Percentiles rank a stretch among this genome's conserved stretches.
These are phyloP conservation scores for Callithrix jacchus DNA, from an alignment of 2,113 vertebrate genomes.

Conservation along the genomic window DNA sequence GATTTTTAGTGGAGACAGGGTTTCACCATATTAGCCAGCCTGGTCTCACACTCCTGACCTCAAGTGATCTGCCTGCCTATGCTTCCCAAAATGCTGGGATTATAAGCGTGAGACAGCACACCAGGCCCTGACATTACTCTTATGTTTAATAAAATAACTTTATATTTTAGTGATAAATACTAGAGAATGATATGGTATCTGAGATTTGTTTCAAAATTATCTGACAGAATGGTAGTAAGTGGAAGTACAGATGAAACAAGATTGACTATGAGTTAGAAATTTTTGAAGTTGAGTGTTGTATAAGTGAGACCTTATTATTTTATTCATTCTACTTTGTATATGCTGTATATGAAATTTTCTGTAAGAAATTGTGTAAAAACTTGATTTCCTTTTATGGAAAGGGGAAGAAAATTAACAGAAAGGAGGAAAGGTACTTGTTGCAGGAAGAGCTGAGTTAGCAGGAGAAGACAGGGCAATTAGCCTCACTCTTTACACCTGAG, in stretches of 20 bases:
- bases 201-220: not conserved
- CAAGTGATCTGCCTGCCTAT: too few species aligned
- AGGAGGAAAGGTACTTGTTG: not conserved
- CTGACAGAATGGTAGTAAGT: not conserved
- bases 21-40: too few species aligned
- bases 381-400: slow-evolving; percentile 1
- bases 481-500: not conserved
- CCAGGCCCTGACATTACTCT: not conserved
- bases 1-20: too few species aligned
- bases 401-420: not conserved
- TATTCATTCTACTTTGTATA: not conserved
- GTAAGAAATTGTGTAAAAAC: not conserved
- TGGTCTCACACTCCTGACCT: too few species aligned
- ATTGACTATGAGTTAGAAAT: not conserved
- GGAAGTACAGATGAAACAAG: not conserved
- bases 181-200: not conserved
- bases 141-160: not conserved
- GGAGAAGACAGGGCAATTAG: not conserved
- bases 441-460: not conserved
- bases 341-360: not conserved
- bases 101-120: too few species aligned
- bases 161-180: slow-evolving; percentile 20
- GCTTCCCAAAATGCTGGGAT: too few species aligned
- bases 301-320: not conserved
- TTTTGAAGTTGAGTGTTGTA: not conserved